Conservation (phyloP, 2,113 vertebrate genomes). For the Ptychochromis oligacanthus region DNA sequence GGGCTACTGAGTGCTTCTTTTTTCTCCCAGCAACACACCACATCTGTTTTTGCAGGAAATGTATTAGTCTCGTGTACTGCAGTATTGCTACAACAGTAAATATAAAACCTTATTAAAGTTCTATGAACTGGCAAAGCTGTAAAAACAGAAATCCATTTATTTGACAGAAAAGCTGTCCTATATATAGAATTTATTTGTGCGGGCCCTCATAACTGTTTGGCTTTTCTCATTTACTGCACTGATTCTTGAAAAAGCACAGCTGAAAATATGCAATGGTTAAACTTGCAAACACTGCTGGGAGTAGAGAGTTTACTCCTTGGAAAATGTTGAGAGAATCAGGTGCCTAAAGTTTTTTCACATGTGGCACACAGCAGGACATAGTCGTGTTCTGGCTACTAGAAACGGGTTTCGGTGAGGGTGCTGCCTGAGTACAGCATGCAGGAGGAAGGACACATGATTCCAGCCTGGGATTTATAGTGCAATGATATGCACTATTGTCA, state of each 20-base stretch:
- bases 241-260: background rate
- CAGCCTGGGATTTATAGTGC: background rate
- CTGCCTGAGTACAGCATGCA: background rate
- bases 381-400: background rate
- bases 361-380: background rate
- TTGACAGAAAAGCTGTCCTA: background rate
- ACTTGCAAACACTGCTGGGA: background rate
- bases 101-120: conserved; percentile 2
- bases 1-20: background rate
- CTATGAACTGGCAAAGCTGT: background rate
- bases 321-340: background rate
- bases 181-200: background rate
- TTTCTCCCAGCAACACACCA: background rate
- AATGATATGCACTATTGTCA: too few relatives aligned
- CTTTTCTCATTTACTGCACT: background rate
- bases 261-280: background rate
- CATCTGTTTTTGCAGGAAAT: background rate
- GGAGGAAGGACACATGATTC: background rate
- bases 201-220: background rate
- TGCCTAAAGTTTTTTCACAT: background rate
- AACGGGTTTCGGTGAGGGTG: background rate
- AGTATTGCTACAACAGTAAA: background rate
- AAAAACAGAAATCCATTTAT: background rate
- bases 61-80: background rate
- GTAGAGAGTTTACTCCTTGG: background rate